Percentiles rank a stretch among this genome's conserved stretches.
phyloP scores from a whole-genome alignment of 2,113 vertebrate genomes.

The Corythornis cristatus region DNA sequence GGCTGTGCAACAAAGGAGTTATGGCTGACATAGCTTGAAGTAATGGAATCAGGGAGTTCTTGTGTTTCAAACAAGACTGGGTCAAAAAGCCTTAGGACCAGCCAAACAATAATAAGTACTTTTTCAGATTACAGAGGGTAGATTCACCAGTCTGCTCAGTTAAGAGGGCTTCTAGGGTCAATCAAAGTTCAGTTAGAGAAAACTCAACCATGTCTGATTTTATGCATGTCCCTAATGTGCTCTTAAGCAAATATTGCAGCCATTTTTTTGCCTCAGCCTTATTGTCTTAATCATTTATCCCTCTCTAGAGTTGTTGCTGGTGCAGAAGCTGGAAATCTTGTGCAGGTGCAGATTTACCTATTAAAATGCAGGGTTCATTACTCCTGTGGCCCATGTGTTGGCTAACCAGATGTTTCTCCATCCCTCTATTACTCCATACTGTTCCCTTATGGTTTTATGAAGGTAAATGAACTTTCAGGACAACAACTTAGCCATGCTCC shows the following conservation, averaged over 20 bases:
- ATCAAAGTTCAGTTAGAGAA: conserved; percentile 44
- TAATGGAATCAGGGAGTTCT: not conserved
- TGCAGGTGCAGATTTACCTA: conserved; percentile 52
- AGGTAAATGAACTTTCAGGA: conserved; percentile 23
- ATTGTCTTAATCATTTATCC: conserved; percentile 63
- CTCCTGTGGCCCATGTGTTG: not conserved
- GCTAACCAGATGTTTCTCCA: conserved; percentile 44
- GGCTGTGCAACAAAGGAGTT: not conserved
- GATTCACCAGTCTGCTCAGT: conserved; percentile 4
- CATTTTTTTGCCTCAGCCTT: conserved; percentile 40
- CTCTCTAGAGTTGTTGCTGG: conserved; percentile 45
- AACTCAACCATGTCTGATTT: not conserved
- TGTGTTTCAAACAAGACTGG: not conserved
- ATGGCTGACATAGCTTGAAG: not conserved
- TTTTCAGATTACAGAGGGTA: not conserved
- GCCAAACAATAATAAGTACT: not conserved
- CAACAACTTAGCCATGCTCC: not conserved
- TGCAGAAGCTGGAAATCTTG: conserved; percentile 54
- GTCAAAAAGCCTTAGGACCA: not conserved
- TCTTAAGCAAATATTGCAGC: conserved; percentile 22
- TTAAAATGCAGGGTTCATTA: conserved; percentile 38
- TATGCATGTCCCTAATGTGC: conserved; percentile 20
- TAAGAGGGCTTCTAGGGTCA: conserved; percentile 31
- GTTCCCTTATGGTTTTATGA: conserved; percentile 12
- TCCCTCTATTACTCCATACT: not conserved